Conservation (phyloP, 2,797 vertebrate species). For the Aphelocoma californica region DNA sequence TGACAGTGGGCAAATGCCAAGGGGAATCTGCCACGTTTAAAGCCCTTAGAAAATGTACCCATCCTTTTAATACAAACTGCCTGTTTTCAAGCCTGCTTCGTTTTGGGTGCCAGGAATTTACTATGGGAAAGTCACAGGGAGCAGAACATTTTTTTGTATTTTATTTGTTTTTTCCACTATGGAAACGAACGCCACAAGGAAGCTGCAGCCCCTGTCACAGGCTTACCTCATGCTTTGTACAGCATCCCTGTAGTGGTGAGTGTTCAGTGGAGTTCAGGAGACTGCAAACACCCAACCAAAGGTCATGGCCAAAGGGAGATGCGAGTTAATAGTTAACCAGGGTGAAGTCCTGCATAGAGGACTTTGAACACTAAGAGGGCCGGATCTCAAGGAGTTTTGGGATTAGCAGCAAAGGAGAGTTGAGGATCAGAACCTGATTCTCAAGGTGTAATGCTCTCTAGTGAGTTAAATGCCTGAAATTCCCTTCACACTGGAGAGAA, state of each 20-base stretch:
- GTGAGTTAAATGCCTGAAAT: background rate
- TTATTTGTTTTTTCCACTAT: background rate
- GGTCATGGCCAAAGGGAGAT: background rate
- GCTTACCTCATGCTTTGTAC: background rate
- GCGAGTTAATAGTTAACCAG: constrained; percentile 40
- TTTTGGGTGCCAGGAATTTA: background rate
- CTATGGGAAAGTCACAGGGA: background rate
- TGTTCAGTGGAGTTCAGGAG: background rate
- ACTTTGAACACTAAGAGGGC: constrained; percentile 7
- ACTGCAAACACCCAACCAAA: background rate
- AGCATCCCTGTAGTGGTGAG: background rate
- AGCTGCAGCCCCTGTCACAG: background rate
- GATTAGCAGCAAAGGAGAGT: background rate
- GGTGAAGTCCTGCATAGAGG: background rate
- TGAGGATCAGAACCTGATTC: background rate
- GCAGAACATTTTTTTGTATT: background rate
- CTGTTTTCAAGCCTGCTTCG: background rate
- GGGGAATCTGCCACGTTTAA: background rate
- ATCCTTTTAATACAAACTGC: background rate
- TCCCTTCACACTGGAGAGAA: background rate
- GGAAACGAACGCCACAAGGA: background rate
- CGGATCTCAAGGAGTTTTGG: background rate
- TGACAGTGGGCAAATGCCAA: background rate
- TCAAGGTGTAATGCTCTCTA: background rate
- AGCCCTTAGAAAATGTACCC: background rate